phyloP scores from a whole-genome alignment of 2,888 invertebrate species.

The Ypsolopha sequella region DNA sequence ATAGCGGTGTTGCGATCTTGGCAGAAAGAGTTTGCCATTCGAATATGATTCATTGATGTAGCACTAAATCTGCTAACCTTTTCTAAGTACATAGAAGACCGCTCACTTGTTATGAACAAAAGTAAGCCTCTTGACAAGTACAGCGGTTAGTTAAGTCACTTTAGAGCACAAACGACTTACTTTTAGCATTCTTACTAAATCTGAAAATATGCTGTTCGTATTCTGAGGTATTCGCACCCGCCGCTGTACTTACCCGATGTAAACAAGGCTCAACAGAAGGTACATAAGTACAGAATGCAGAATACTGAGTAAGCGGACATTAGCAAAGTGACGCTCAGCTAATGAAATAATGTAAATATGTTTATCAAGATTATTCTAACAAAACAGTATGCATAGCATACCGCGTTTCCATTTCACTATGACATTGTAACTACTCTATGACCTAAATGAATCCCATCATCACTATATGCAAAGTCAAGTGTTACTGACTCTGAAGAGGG shows the following conservation, averaged over 20 bases:
- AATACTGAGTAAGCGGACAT: constrained; percentile 27
- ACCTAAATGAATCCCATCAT: background rate
- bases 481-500: background rate
- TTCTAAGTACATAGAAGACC: constrained; percentile 20
- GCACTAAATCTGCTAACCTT: background rate
- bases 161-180: no score
- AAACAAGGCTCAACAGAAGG: background rate
- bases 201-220: no score
- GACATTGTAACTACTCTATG: background rate
- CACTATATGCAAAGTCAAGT: background rate
- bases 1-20: no score
- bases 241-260: no score
- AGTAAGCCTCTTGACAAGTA: background rate
- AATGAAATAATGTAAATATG: constrained; percentile 2
- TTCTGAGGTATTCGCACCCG: no score
- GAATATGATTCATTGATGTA: no score
- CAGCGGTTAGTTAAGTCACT: no score
- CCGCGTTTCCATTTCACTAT: constrained; percentile 12
- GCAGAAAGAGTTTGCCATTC: no score
- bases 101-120: constrained; percentile 11
- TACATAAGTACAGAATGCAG: constrained; percentile 18
- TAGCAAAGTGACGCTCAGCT: constrained; percentile 18
- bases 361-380: constrained; percentile 6
- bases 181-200: no score
- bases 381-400: constrained; percentile 37